These are phyloP conservation scores for Carassius auratus DNA, from an alignment of 2,113 vertebrate genomes.

Conservation along the genomic window DNA sequence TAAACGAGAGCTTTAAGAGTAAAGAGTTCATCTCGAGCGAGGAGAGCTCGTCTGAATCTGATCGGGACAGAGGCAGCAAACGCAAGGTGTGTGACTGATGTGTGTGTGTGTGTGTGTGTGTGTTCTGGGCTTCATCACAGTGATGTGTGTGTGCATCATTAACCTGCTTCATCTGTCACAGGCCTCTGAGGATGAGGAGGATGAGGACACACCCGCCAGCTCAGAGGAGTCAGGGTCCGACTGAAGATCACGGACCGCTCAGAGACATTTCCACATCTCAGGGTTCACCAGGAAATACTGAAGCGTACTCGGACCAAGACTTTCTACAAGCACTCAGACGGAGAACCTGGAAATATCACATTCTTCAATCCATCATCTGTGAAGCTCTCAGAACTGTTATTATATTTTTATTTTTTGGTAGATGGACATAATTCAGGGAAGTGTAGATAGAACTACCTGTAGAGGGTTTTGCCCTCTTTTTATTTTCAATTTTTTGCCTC, in stretches of 20 bases:
- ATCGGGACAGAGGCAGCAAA: conserved; percentile 75
- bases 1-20: conserved; percentile 91
- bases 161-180: not conserved
- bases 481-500: conserved; percentile 46
- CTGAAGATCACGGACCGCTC: conserved; percentile 44
- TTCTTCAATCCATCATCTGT: not conserved
- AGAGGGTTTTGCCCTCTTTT: not conserved
- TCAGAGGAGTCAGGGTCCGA: conserved; percentile 84
- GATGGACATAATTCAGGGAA: not conserved
- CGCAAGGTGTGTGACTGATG: conserved; percentile 60
- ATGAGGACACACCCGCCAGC: conserved; percentile 83
- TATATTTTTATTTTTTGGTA: not conserved
- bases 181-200: conserved; percentile 77
- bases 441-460: conserved; percentile 4
- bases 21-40: conserved; percentile 96
- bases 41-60: conserved; percentile 89
- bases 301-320: conserved; percentile 65
- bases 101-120: too few relatives aligned
- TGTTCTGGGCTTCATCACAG: not conserved
- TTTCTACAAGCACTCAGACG: conserved; percentile 47
- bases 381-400: too few relatives aligned
- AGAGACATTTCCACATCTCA: conserved; percentile 48
- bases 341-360: not conserved
- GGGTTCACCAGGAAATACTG: conserved; percentile 24
- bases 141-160: not conserved